Percentiles rank a stretch among this genome's conserved stretches.
Evolutionary conservation across 2,888 invertebrate species (phyloP).

Genomic region (Dinocampus coccinellae): DNA sequence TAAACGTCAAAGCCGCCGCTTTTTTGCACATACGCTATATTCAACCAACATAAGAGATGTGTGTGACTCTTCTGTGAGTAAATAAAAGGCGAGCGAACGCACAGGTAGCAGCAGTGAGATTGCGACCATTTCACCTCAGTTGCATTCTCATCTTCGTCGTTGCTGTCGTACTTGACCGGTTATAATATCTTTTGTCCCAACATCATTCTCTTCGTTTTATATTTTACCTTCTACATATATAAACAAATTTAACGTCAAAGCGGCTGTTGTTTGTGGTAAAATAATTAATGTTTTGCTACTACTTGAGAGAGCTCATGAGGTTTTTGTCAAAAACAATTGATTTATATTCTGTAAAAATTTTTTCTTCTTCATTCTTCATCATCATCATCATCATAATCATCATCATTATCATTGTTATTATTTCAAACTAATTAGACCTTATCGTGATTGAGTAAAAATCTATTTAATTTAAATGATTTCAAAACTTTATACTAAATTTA

Average conservation of each 20-base stretch:
- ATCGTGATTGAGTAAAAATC: not conserved
- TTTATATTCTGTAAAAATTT: not conserved
- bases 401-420: too few relatives aligned
- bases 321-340: slow-evolving; percentile 14
- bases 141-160: not conserved
- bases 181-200: not conserved
- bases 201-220: not conserved
- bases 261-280: slow-evolving; percentile 57
- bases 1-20: slow-evolving; percentile 63
- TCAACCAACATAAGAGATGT: slow-evolving; percentile 21
- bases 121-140: too few relatives aligned
- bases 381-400: too few relatives aligned
- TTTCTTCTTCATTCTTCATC: not conserved
- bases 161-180: slow-evolving; percentile 4
- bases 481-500: not conserved
- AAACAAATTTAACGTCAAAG: not conserved
- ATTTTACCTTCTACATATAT: not conserved
- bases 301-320: not conserved
- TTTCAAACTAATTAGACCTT: too few relatives aligned
- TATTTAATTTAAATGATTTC: not conserved
- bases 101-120: not conserved
- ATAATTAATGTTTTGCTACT: slow-evolving; percentile 63
- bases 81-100: not conserved
- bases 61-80: slow-evolving; percentile 38
- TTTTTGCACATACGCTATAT: slow-evolving; percentile 52